Conservation (phyloP, 2,113 vertebrate species). For the Motacilla tschutschensis region DNA sequence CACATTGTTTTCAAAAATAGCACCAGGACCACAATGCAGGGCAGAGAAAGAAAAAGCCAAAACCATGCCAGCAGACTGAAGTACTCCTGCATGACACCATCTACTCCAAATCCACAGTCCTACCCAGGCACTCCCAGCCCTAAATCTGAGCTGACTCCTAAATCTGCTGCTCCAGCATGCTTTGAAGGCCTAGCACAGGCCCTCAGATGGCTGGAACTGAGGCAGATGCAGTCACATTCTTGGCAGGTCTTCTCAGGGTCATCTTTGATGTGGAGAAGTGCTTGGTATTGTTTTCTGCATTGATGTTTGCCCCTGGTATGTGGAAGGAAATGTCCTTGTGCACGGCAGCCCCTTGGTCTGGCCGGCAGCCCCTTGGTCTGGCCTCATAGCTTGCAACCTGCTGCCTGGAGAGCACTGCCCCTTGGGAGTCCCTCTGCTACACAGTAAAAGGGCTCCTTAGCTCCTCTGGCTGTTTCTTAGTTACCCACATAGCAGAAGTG, state of each 20-base stretch:
- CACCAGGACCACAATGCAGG: background rate
- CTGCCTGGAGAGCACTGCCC: background rate
- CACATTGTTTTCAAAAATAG: background rate
- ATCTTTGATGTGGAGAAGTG: conserved; percentile 59
- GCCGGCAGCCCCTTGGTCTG: background rate
- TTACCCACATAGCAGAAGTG: background rate
- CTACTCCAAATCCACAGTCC: background rate
- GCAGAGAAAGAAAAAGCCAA: background rate
- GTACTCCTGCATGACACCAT: background rate
- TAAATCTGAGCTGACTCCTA: background rate
- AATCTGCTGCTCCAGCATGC: background rate
- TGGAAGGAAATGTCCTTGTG: background rate
- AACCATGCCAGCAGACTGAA: background rate
- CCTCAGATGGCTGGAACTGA: conserved; percentile 22
- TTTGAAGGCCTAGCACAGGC: conserved; percentile 38
- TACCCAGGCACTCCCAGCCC: background rate
- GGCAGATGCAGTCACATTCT: conserved; percentile 61
- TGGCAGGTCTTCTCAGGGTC: conserved; percentile 63
- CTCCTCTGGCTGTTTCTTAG: background rate
- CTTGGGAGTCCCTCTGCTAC: background rate
- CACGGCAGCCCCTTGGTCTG: fast-evolving
- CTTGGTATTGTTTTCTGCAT: conserved; percentile 59
- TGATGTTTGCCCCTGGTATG: conserved; percentile 37
- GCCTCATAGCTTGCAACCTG: background rate
- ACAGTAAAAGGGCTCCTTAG: background rate